These are phyloP conservation scores for Coregonus clupeaformis DNA, from an alignment of 2,113 vertebrate genomes.

Conservation along the genomic window DNA sequence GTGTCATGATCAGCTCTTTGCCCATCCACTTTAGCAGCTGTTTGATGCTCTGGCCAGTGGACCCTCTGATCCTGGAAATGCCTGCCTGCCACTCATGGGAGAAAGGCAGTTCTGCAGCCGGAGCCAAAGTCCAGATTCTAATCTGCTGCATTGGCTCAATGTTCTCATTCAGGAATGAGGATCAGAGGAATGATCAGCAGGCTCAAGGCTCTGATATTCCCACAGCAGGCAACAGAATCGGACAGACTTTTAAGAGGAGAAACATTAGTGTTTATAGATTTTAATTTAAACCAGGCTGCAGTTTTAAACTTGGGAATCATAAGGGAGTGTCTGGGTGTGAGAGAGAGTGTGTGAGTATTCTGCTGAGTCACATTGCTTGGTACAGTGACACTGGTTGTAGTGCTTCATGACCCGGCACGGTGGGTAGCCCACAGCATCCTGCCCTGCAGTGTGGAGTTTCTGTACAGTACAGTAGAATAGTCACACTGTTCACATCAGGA, in stretches of 20 bases:
- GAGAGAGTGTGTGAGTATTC: slow-evolving; percentile 25
- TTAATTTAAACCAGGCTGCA: slow-evolving; percentile 15
- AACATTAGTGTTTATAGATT: neutral
- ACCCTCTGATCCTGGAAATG: slow-evolving; percentile 30
- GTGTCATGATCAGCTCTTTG: slow-evolving; percentile 21
- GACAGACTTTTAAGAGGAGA: slow-evolving; percentile 5
- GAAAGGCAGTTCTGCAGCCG: slow-evolving; percentile 12
- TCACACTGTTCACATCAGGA: slow-evolving; percentile 19
- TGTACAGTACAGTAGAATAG: slow-evolving; percentile 15
- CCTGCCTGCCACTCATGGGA: neutral
- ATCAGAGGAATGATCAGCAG: slow-evolving; percentile 34
- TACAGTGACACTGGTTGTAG: slow-evolving; percentile 49
- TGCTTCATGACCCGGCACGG: slow-evolving; percentile 49
- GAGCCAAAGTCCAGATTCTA: slow-evolving; percentile 42
- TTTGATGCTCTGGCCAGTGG: slow-evolving; percentile 29
- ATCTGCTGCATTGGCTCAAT: slow-evolving; percentile 44
- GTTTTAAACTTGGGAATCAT: slow-evolving; percentile 26
- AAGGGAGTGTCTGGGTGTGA: neutral
- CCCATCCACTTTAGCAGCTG: slow-evolving; percentile 28
- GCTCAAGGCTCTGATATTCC: neutral
- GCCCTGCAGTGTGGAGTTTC: slow-evolving; percentile 21
- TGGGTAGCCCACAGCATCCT: slow-evolving; percentile 33
- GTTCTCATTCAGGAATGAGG: slow-evolving; percentile 17
- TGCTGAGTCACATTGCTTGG: slow-evolving; percentile 55
- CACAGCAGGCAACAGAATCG: neutral